Conservation (phyloP, 2,113 vertebrate genomes). For the Jaculus jaculus region DNA sequence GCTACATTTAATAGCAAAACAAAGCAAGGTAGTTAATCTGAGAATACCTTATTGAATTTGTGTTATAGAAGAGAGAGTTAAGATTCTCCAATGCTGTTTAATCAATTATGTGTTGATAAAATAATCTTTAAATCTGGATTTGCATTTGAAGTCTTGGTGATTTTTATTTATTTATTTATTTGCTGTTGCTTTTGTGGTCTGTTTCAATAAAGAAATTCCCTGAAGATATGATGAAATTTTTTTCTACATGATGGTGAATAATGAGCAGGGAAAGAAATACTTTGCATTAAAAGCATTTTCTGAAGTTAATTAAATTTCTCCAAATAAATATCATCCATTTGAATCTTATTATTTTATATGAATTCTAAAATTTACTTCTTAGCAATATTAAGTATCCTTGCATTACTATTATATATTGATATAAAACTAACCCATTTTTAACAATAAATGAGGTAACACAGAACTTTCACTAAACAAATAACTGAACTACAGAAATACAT, state of each 20-base stretch:
- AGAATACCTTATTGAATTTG: not conserved
- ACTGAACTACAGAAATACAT: not conserved
- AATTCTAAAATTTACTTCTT: not conserved
- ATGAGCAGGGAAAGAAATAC: not conserved
- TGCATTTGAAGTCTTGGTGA: not conserved
- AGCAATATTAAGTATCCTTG: not conserved
- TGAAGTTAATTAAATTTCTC: conserved; percentile 1
- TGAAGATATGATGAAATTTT: not conserved
- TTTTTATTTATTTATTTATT: too few species aligned
- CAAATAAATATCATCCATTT: not conserved
- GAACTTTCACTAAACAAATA: not conserved
- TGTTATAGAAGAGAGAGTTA: not conserved
- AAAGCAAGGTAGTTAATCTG: not conserved
- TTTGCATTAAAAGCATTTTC: not conserved
- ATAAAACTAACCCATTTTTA: not conserved
- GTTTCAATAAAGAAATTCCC: conserved; percentile 13
- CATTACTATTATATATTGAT: not conserved
- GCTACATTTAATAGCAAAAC: not conserved
- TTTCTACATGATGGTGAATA: not conserved
- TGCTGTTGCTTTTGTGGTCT: not conserved
- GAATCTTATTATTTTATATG: not conserved
- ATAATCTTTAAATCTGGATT: not conserved
- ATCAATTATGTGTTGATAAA: not conserved
- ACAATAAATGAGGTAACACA: not conserved
- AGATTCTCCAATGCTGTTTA: not conserved